Evolutionary conservation across 2,888 invertebrate genomes (phyloP).

Genomic region (Gnatocerus cornutus): DNA sequence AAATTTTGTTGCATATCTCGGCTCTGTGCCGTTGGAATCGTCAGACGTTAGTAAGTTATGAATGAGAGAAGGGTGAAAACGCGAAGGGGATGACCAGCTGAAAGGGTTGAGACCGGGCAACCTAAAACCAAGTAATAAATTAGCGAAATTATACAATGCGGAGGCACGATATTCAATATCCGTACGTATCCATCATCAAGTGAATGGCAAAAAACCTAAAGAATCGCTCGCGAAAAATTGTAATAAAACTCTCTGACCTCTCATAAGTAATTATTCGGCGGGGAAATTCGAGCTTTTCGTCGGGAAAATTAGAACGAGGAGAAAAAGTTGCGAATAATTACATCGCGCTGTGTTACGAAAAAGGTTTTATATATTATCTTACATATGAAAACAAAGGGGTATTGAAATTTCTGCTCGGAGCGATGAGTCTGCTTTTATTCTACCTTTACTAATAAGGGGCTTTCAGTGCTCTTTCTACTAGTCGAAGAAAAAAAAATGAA

Average conservation of each 20-base stretch:
- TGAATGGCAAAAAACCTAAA: slow-evolving; percentile 9
- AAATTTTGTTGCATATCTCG: no score
- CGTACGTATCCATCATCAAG: slow-evolving; percentile 46
- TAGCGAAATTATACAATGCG: slow-evolving; percentile 62
- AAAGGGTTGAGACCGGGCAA: slow-evolving; percentile 58
- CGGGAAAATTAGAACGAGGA: slow-evolving; percentile 33
- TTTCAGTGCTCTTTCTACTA: slow-evolving; percentile 17
- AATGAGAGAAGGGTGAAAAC: slow-evolving; percentile 48
- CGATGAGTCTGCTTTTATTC: slow-evolving; percentile 51
- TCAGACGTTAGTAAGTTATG: slow-evolving; percentile 43
- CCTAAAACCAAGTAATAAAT: slow-evolving; percentile 64
- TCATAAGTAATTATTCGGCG: slow-evolving; percentile 20
- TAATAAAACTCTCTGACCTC: slow-evolving; percentile 10
- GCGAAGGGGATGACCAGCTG: slow-evolving; percentile 53
- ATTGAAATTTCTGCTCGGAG: slow-evolving; percentile 45
- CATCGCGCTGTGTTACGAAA: slow-evolving; percentile 37
- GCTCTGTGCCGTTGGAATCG: no score
- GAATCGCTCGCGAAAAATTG: background rate
- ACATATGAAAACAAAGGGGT: slow-evolving; percentile 51
- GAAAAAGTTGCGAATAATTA: slow-evolving; percentile 43
- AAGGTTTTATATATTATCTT: slow-evolving; percentile 50
- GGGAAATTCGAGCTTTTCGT: slow-evolving; percentile 37
- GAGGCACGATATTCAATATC: slow-evolving; percentile 52
- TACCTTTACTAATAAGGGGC: slow-evolving; percentile 50
- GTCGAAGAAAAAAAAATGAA: background rate